phyloP scores from a whole-genome alignment of 2,113 vertebrate species.

The Cromileptes altivelis region DNA sequence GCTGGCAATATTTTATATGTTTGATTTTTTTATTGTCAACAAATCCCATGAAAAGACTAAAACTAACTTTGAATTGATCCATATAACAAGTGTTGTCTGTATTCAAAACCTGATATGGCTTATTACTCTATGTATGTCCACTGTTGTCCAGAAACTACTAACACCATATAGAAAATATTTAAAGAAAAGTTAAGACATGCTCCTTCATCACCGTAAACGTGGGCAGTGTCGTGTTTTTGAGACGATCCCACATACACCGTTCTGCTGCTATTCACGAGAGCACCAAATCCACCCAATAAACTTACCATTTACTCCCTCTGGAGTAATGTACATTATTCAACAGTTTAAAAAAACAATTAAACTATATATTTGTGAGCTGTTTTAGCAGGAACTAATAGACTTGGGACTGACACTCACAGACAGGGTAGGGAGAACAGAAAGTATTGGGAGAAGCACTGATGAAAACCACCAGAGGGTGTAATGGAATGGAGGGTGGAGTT shows the following conservation, averaged over 20 bases:
- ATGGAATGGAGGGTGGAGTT: background rate
- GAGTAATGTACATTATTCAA: background rate
- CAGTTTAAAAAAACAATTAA: background rate
- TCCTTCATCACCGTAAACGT: constrained; percentile 9
- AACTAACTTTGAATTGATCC: background rate
- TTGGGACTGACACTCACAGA: too few relatives aligned
- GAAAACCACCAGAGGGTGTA: too few relatives aligned
- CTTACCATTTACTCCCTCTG: background rate
- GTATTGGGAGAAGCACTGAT: background rate
- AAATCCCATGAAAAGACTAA: background rate
- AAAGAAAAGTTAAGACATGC: background rate
- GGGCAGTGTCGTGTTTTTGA: background rate
- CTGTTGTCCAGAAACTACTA: background rate
- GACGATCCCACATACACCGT: background rate
- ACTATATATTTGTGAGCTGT: background rate
- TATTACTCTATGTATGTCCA: background rate
- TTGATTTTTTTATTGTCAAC: background rate
- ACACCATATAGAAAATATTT: background rate
- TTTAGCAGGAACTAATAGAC: background rate
- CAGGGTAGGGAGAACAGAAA: background rate
- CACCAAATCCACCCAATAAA: background rate
- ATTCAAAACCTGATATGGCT: background rate
- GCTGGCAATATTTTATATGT: background rate
- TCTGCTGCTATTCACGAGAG: background rate
- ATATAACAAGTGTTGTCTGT: background rate